Conservation (phyloP, 2,113 vertebrate genomes). For the Puffinus mauretanicus region DNA sequence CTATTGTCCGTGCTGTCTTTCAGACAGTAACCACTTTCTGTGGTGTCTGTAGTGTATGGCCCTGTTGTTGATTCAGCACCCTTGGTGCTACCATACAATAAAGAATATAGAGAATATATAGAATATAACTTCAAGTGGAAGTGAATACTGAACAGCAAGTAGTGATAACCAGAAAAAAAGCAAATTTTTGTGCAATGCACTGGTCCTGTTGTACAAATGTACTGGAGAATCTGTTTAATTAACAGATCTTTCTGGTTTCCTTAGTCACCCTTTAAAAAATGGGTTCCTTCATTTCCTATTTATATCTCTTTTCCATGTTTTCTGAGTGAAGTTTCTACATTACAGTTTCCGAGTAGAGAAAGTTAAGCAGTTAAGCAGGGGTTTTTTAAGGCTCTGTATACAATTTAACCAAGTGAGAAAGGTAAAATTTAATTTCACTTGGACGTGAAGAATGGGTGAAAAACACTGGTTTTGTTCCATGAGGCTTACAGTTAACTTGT, state of each 20-base stretch:
- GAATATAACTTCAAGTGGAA: background rate
- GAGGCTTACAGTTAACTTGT: background rate
- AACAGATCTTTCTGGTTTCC: background rate
- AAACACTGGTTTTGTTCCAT: background rate
- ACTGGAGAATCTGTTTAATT: background rate
- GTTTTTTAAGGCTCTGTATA: background rate
- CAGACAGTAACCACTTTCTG: background rate
- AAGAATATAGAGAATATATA: background rate
- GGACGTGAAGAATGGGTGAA: background rate
- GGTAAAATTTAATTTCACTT: background rate
- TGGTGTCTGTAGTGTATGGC: background rate
- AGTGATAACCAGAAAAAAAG: background rate
- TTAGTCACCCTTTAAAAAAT: background rate
- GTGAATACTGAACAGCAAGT: background rate
- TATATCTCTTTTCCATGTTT: background rate
- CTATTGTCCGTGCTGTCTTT: background rate
- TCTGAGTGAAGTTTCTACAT: background rate
- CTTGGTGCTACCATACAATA: background rate
- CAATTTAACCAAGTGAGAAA: background rate
- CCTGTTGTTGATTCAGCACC: background rate
- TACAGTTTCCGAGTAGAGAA: background rate
- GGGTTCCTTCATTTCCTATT: background rate
- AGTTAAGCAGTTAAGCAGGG: background rate
- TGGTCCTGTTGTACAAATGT: background rate
- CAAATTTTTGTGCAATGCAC: background rate